These are phyloP conservation scores for Tridacna gigas DNA, from an alignment of 2,888 invertebrate species.

Conservation along the genomic window DNA sequence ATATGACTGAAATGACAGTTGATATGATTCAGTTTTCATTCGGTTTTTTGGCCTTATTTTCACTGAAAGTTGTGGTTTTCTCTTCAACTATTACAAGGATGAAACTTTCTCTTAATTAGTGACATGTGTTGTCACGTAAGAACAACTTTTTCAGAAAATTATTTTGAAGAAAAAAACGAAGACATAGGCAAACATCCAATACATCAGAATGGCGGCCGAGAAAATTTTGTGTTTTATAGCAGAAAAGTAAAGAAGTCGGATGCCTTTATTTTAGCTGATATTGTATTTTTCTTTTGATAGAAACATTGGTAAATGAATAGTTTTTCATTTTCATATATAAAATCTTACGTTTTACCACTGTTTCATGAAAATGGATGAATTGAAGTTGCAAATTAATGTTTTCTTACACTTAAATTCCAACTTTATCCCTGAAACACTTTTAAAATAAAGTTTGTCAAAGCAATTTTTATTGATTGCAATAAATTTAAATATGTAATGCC, in stretches of 20 bases:
- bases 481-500: slow-evolving; percentile 49
- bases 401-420: slow-evolving; percentile 42
- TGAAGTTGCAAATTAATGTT: slow-evolving; percentile 49
- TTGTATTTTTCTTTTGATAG: slow-evolving; percentile 15
- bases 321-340: slow-evolving; percentile 36
- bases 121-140: background rate
- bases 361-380: slow-evolving; percentile 3
- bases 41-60: slow-evolving; percentile 14
- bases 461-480: background rate
- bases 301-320: slow-evolving; percentile 41
- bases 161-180: slow-evolving; percentile 9
- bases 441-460: slow-evolving; percentile 14
- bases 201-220: slow-evolving; percentile 57
- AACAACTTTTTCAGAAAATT: slow-evolving; percentile 9
- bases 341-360: background rate
- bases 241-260: slow-evolving; percentile 46
- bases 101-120: background rate
- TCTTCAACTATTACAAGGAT: background rate
- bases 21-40: background rate
- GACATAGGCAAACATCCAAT: background rate
- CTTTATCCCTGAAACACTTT: slow-evolving; percentile 50
- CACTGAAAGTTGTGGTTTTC: background rate
- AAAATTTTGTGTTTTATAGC: slow-evolving; percentile 58
- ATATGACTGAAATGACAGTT: too few species aligned
- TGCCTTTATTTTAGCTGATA: background rate